These are phyloP conservation scores for Podarcis cretensis DNA, from an alignment of 2,113 vertebrate species.

Conservation along the genomic window DNA sequence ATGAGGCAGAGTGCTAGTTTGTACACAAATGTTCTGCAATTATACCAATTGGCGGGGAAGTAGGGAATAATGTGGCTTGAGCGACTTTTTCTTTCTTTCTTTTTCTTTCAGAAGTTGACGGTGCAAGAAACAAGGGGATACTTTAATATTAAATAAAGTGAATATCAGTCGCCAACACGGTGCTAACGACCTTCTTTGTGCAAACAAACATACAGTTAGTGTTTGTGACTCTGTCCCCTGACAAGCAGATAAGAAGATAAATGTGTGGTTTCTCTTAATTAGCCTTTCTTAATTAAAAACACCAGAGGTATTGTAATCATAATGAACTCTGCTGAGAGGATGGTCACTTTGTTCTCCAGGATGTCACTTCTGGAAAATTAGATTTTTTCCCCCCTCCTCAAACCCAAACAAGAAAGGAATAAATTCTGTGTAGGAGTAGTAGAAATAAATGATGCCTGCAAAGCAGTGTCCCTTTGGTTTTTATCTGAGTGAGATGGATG, in stretches of 20 bases:
- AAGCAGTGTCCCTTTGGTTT: constrained; percentile 73
- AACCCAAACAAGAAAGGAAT: constrained; percentile 55
- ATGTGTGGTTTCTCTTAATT: constrained; percentile 91
- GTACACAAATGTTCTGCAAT: constrained; percentile 37
- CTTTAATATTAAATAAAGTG: constrained; percentile 33
- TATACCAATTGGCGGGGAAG: constrained; percentile 40
- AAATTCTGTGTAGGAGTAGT: constrained; percentile 70
- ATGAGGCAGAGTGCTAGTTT: constrained; percentile 57
- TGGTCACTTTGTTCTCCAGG: constrained; percentile 85
- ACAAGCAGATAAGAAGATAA: constrained; percentile 85
- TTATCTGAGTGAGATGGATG: constrained; percentile 83
- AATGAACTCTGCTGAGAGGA: constrained; percentile 94
- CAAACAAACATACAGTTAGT: constrained; percentile 68
- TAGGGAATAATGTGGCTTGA: constrained; percentile 23
- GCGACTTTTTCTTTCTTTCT: not conserved
- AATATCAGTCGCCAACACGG: constrained; percentile 28
- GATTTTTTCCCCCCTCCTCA: constrained; percentile 56
- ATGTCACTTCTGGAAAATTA: constrained; percentile 86
- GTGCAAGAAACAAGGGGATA: fast-evolving
- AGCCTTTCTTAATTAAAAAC: constrained; percentile 97
- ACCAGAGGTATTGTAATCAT: constrained; percentile 89
- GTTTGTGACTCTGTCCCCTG: constrained; percentile 68
- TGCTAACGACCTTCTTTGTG: constrained; percentile 32
- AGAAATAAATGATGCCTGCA: constrained; percentile 76
- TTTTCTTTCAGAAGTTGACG: constrained; percentile 36